Base-by-base conservation (phyloP, 2,113 vertebrate genomes). In the Phodopus roborovskii region DNA sequence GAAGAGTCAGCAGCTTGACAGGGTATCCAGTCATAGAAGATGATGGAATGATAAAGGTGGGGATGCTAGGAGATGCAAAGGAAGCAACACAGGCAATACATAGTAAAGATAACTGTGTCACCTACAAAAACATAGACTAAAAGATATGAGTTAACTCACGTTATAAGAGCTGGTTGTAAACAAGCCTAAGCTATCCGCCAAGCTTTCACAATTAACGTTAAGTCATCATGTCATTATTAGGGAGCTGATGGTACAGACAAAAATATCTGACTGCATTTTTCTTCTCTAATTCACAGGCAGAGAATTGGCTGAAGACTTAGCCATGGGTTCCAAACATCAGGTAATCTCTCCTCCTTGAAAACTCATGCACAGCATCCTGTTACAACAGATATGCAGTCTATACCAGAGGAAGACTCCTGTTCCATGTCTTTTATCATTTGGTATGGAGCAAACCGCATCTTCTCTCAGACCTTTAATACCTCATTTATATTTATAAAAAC, bases 361-460 rank as follows among this genome's bases (percentile, higher is more conserved):
- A 36, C 19, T 3, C 2, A 33, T 5, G 3, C 48, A 50, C 17
- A 66, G 17, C 30, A 58, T 6, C 22, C 3, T 11, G 7, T 1
- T 22, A 6, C 15, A 24, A 56, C 20, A 33, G 16, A 17, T 39
- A 28, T 8, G 45, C 75, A 36, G 10, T 28, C 4, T 12, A 9
- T 1, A 8, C 45, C 75, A 62, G 22, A 60, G 82, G 48, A 81
- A 81, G 50, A 3, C 0, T 20, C 42, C 7, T 68, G 2, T 10
- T 91, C 53, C 62, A 0, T 1, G 79, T 81, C 66, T 30, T 26
- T 13, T 8, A 28, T 12, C 45, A 20, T 16, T 20, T 64, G 36
- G n/a, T 28, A 30, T 0, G 42, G 58, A 10, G 1, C 12, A 45
- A 81, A 22, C 8, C 2, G 22, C 2, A 50, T 71, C 11, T 36